Conservation (phyloP, 2,888 invertebrate species). For the Hydropsyche betteni region DNA sequence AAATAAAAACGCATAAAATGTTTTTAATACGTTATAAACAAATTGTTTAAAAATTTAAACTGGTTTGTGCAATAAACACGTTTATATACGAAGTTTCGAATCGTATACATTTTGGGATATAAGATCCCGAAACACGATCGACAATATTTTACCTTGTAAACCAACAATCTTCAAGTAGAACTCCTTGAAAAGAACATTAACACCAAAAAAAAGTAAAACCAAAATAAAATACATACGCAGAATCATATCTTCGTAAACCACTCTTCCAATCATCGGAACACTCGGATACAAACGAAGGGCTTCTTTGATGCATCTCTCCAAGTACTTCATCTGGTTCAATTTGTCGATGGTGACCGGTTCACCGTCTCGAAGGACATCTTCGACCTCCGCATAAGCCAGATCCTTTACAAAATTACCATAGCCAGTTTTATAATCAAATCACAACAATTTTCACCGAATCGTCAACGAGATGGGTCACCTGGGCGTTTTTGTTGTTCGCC, state of each 20-base stretch:
- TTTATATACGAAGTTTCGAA: no score
- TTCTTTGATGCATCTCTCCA: conserved; percentile 77
- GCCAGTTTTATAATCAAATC: no score
- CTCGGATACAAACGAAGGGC: conserved; percentile 73
- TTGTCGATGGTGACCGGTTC: conserved; percentile 70
- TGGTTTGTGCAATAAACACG: no score
- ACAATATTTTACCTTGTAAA: not conserved
- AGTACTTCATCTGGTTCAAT: conserved; percentile 65
- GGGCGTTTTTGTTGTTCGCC: conserved; percentile 61
- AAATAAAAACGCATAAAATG: no score
- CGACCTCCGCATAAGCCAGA: conserved; percentile 68
- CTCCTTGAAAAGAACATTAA: not conserved
- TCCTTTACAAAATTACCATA: conserved; percentile 60
- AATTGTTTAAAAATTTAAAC: no score
- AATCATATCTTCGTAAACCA: conserved; percentile 65
- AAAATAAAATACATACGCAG: conserved; percentile 62
- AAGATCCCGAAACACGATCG: not conserved
- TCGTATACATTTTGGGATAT: no score
- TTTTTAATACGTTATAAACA: no score
- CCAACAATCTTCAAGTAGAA: not conserved
- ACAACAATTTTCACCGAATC: not conserved
- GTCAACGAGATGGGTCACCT: conserved; percentile 51
- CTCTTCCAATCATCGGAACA: conserved; percentile 72
- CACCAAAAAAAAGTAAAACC: not conserved
- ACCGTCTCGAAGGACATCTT: conserved; percentile 72